These are phyloP conservation scores for Agrotis puta DNA, from an alignment of 2,888 invertebrate species.

Conservation along the genomic window DNA sequence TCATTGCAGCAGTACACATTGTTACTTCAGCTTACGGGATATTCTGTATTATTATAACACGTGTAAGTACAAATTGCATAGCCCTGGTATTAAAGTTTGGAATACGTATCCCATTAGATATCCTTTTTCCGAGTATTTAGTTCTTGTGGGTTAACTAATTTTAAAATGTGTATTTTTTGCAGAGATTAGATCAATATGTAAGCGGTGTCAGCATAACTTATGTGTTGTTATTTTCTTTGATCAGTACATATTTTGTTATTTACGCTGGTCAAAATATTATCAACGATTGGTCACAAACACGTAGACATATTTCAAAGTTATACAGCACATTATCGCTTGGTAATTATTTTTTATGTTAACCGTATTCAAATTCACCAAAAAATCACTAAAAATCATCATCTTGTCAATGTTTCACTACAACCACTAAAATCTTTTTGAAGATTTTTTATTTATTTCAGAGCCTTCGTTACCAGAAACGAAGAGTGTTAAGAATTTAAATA, in stretches of 20 bases:
- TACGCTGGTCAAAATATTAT: constrained; percentile 22
- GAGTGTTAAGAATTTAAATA: constrained; percentile 13
- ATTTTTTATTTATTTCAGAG: constrained; percentile 17
- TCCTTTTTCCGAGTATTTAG: too few species aligned
- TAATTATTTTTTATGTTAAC: too few species aligned
- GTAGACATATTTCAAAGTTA: constrained; percentile 13
- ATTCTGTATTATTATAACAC: constrained; percentile 8
- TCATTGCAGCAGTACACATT: constrained; percentile 18
- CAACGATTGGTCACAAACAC: constrained; percentile 12
- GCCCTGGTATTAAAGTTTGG: too few species aligned
- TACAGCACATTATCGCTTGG: constrained; percentile 25
- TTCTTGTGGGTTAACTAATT: too few species aligned
- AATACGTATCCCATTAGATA: too few species aligned
- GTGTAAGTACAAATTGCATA: constrained; percentile 6
- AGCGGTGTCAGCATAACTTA: not conserved
- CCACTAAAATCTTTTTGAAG: not conserved
- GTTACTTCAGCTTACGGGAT: constrained; percentile 10
- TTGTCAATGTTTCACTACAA: too few species aligned
- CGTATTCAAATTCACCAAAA: too few species aligned
- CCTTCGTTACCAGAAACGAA: constrained; percentile 9
- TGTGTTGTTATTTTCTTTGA: constrained; percentile 10
- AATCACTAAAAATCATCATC: too few species aligned
- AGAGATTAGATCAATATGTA: not conserved
- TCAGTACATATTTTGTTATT: constrained; percentile 12
- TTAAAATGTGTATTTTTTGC: too few species aligned